A percentile compares a stretch with the other conserved stretches of the same genome.
These are phyloP conservation scores for Sceliomorpha sp. DNA, from an alignment of 2,888 invertebrate species.

Conservation along the genomic window DNA sequence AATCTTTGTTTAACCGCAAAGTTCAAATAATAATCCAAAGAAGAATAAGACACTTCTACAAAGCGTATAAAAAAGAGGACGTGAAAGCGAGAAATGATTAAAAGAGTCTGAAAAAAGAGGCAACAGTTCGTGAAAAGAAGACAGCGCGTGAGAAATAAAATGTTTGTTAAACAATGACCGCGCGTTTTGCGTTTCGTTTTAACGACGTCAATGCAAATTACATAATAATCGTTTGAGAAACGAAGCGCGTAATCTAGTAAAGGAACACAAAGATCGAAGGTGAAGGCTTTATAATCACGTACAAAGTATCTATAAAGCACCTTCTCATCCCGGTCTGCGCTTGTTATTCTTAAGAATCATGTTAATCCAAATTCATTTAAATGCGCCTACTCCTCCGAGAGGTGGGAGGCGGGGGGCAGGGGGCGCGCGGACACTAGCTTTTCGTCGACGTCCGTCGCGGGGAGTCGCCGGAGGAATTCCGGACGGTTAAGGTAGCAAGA, in stretches of 20 bases:
- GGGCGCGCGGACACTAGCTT: slow-evolving; percentile 9
- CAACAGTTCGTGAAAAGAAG: no score
- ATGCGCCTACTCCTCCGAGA: slow-evolving; percentile 17
- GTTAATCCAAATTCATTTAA: slow-evolving; percentile 47
- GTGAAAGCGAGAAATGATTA: no score
- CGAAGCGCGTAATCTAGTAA: neutral
- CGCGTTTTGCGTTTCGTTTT: no score
- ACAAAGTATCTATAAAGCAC: slow-evolving; percentile 24
- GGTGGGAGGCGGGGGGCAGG: slow-evolving; percentile 26
- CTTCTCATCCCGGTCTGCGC: slow-evolving; percentile 2
- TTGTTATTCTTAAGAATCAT: slow-evolving; percentile 27
- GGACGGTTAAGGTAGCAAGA: slow-evolving; percentile 27
- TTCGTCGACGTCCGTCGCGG: no score
- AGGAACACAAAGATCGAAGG: no score
- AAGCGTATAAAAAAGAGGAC: no score
- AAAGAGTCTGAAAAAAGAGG: no score
- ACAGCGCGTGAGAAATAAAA: no score
- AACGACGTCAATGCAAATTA: neutral
- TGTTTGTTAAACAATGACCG: no score
- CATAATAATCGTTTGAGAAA: neutral
- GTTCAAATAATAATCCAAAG: no score
- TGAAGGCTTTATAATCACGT: slow-evolving; percentile 5
- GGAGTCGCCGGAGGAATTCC: neutral
- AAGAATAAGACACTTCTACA: no score
- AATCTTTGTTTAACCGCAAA: no score